These are phyloP conservation scores for Tromatobia lineatoria DNA, from an alignment of 2,888 invertebrate species.

Conservation along the genomic window DNA sequence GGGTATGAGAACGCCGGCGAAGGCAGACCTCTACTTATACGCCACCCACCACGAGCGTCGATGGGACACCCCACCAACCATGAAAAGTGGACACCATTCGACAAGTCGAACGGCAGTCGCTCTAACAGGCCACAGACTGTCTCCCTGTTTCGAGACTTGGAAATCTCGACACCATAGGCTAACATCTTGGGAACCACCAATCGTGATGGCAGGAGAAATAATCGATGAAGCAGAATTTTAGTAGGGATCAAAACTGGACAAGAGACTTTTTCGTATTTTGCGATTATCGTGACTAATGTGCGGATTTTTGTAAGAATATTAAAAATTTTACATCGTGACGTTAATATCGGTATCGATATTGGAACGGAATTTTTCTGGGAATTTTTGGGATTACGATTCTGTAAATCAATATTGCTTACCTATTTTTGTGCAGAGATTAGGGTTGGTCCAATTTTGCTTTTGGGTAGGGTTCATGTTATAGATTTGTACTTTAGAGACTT, in stretches of 20 bases:
- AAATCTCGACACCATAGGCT: constrained; percentile 15
- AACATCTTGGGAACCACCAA: background rate
- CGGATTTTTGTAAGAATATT: too few relatives aligned
- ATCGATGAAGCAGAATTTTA: background rate
- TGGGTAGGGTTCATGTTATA: too few relatives aligned
- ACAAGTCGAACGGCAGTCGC: constrained; percentile 46
- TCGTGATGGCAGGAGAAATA: background rate
- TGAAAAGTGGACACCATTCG: constrained; percentile 78
- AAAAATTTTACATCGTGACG: too few relatives aligned
- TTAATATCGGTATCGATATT: too few relatives aligned
- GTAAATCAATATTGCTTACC: too few relatives aligned
- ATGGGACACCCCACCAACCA: constrained; percentile 81
- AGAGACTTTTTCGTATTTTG: background rate
- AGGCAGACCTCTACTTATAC: constrained; percentile 84
- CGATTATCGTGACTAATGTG: background rate
- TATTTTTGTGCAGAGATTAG: too few relatives aligned
- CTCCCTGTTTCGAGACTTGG: constrained; percentile 20
- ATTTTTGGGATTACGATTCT: too few relatives aligned
- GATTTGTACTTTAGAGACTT: constrained; percentile 5
- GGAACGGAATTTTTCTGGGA: too few relatives aligned
- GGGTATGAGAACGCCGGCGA: constrained; percentile 85
- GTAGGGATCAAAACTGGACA: background rate
- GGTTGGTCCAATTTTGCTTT: too few relatives aligned
- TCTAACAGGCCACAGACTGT: constrained; percentile 20
- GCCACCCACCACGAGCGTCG: constrained; percentile 83